A percentile compares a stretch with the other conserved stretches of the same genome.
These are phyloP conservation scores for Parotia lawesii DNA, from an alignment of 2,113 vertebrate species.

Conservation along the genomic window DNA sequence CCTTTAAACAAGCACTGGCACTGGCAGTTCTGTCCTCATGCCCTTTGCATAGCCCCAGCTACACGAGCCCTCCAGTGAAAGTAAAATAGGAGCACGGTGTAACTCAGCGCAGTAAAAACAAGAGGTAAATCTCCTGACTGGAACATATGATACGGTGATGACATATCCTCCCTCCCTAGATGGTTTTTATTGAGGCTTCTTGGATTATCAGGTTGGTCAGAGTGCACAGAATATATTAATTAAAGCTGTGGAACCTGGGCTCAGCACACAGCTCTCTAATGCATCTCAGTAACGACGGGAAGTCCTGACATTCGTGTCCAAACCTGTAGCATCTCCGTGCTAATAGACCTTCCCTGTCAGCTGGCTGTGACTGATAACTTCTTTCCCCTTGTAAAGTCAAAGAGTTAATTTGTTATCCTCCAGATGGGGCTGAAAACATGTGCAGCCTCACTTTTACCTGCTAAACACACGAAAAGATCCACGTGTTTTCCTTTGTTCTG, in stretches of 20 bases:
- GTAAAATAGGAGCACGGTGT: neutral
- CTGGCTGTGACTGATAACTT: neutral
- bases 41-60: neutral
- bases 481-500: neutral
- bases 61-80: neutral
- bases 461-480: neutral
- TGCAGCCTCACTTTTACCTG: neutral
- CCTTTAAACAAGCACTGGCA: neutral
- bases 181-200: slow-evolving; percentile 36
- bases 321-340: neutral
- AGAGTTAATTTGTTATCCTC: slow-evolving; percentile 21
- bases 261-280: neutral
- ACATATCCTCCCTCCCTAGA: slow-evolving; percentile 33
- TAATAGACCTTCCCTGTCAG: slow-evolving; percentile 21
- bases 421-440: neutral
- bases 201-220: slow-evolving; percentile 41
- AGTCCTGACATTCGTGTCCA: neutral
- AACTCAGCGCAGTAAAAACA: neutral
- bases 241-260: slow-evolving; percentile 14
- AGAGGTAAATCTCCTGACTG: slow-evolving; percentile 6
- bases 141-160: slow-evolving; percentile 10
- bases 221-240: slow-evolving; percentile 51
- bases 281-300: neutral
- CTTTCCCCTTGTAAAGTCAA: slow-evolving; percentile 13
- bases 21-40: neutral